Evolutionary conservation across 2,797 vertebrate species (phyloP).

Genomic region (Nasua narica): DNA sequence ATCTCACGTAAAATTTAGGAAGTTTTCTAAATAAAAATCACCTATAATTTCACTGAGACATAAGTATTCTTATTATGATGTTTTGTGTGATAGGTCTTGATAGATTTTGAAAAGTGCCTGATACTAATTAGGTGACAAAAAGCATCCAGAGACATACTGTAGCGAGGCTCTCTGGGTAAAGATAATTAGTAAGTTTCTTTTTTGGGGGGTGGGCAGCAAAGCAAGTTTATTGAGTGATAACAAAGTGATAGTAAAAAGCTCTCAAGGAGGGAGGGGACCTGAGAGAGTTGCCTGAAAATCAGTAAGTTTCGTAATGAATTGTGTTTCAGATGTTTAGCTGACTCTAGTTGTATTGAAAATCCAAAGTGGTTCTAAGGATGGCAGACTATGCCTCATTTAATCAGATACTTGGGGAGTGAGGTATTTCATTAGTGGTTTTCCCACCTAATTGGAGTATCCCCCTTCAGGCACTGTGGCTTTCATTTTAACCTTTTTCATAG

Average conservation of each 20-base stretch:
- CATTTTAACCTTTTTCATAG: neutral
- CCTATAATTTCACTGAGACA: neutral
- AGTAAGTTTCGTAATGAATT: neutral
- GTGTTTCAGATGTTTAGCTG: neutral
- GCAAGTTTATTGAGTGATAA: no score
- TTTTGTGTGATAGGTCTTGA: neutral
- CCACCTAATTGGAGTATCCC: neutral
- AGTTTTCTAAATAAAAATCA: conserved; percentile 10
- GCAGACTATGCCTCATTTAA: conserved; percentile 6
- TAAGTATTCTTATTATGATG: conserved; percentile 15
- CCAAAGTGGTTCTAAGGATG: neutral
- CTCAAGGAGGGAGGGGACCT: no score
- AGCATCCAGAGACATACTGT: neutral
- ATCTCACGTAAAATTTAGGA: conserved; percentile 13
- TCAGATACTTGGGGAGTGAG: neutral
- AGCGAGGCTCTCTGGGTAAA: neutral
- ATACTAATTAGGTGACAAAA: neutral
- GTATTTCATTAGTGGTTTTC: neutral
- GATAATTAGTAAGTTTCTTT: neutral
- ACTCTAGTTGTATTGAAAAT: neutral
- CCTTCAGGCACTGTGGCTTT: neutral
- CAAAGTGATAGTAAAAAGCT: no score
- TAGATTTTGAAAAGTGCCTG: neutral
- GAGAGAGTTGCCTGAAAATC: neutral
- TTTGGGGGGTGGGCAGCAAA: no score